Base-by-base conservation (phyloP, 35 echinoderm and acorn worm genomes). In the Chiridota heheva region DNA sequence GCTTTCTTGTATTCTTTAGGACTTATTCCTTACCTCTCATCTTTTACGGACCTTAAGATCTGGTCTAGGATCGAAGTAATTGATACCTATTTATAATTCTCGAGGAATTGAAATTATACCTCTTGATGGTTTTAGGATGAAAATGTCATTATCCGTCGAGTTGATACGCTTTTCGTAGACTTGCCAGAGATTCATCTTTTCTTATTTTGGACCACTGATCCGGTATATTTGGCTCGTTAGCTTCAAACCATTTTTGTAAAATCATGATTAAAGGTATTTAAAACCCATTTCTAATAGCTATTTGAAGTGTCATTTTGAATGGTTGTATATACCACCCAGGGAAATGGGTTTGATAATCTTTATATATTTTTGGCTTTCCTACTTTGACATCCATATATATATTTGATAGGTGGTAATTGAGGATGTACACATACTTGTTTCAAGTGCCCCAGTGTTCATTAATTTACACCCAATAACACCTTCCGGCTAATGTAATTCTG, bases 241-340 rank as follows among this genome's bases (percentile, higher is more conserved):
- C 4, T 7, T 65, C 2, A 65, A 35, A 65, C 30, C 4, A 72
- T 8, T 5, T 59, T 53, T 48, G 61, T 42, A 27, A 68, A 68
- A 40, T 82, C 80, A n/a, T 69, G 17, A 33, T 82, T 82, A 44
- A 68, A 82, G 0, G 18, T 7, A 33, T 53, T 68, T 33, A 82
- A 48, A 20, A 84, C 65, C 81, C 81, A 84, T 40, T 84, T 84
- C 81, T 67, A 84, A 55, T 71, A 84, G 4, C 45, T 58, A 12
- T 66, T 1, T 2, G 81, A 62, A n/a, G 45, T 42, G 2, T 57
- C 63, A 27, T 69, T 49, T 35, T 40, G 65, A 16, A 70, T 36
- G 65, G 42, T 34, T 70, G 60, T 24, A 82, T 84, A 30, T 44
- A 42, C 81, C 81, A 84, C 3, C 37, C 6, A 18, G 65, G 65